Percentiles rank a stretch among this genome's conserved stretches.
phyloP scores from a whole-genome alignment of 2,888 invertebrate genomes.

The Lepidonotus clava region DNA sequence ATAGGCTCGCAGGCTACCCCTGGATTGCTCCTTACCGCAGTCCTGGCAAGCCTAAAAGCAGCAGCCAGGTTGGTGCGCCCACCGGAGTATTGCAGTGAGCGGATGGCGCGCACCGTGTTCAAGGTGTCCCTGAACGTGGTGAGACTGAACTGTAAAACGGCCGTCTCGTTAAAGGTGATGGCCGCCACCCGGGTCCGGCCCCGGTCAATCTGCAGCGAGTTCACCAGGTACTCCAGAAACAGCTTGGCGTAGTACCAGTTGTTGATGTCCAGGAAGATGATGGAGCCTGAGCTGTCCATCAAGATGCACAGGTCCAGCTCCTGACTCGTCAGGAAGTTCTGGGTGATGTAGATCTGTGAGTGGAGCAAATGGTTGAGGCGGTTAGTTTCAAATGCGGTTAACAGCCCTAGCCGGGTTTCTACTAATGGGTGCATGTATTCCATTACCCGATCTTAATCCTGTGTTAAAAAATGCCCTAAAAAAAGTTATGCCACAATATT shows the following conservation, averaged over 20 bases:
- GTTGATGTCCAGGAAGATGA: conserved; percentile 37
- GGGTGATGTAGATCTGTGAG: background rate
- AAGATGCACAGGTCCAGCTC: background rate
- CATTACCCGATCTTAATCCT: too few species aligned
- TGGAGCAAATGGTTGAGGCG: too few species aligned
- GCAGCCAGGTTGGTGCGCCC: conserved; percentile 22
- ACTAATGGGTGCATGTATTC: too few species aligned
- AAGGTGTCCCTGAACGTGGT: background rate
- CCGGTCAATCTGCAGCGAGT: background rate
- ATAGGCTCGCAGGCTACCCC: too few species aligned
- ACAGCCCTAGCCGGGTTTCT: too few species aligned
- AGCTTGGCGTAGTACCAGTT: conserved; percentile 41
- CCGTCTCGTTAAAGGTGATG: conserved; percentile 42
- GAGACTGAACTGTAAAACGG: background rate
- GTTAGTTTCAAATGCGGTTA: too few species aligned
- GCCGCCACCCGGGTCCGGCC: background rate
- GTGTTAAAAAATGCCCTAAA: too few species aligned
- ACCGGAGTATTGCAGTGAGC: background rate
- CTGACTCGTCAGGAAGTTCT: background rate
- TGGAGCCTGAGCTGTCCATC: conserved; percentile 27
- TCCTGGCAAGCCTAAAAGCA: background rate
- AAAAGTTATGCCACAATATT: too few species aligned
- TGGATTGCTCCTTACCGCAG: background rate
- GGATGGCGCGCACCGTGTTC: background rate
- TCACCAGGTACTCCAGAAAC: conserved; percentile 5